Evolutionary conservation across 1,140 invertebrate species (phyloP).

Genomic region (Plutomurus gul): DNA sequence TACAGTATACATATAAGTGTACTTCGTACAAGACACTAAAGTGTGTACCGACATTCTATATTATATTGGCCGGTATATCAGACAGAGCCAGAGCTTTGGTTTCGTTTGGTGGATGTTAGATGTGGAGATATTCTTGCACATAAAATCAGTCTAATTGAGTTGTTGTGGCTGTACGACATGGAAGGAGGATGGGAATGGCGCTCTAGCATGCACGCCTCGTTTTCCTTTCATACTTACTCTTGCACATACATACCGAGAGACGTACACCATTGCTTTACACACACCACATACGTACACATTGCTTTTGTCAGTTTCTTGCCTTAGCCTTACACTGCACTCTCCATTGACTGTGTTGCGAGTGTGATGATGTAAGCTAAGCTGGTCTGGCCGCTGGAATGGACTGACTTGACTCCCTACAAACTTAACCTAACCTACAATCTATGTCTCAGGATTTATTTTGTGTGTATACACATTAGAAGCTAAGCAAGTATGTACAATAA

Average conservation of each 20-base stretch:
- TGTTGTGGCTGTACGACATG: constrained; percentile 48
- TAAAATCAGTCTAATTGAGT: constrained; percentile 50
- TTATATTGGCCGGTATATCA: neutral
- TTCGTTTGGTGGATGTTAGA: constrained; percentile 1
- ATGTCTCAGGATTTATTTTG: too few relatives aligned
- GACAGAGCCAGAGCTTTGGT: constrained; percentile 7
- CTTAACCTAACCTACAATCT: too few relatives aligned
- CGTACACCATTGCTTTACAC: neutral
- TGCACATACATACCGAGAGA: neutral
- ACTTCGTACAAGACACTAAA: too few relatives aligned
- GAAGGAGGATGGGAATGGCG: constrained; percentile 40
- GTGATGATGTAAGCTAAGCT: too few relatives aligned
- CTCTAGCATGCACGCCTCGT: constrained; percentile 33
- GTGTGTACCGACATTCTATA: neutral
- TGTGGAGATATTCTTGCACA: constrained; percentile 38
- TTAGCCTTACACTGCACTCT: neutral
- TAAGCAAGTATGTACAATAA: constrained; percentile 6
- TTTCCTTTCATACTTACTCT: neutral
- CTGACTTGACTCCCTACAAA: too few relatives aligned
- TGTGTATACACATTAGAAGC: too few relatives aligned
- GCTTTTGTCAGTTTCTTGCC: neutral
- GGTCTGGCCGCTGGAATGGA: too few relatives aligned
- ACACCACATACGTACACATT: neutral
- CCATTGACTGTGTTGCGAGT: too few relatives aligned
- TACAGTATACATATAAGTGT: too few relatives aligned